These are phyloP conservation scores for Lepisosteus oculatus DNA, from an alignment of 2,113 vertebrate species.

Conservation along the genomic window DNA sequence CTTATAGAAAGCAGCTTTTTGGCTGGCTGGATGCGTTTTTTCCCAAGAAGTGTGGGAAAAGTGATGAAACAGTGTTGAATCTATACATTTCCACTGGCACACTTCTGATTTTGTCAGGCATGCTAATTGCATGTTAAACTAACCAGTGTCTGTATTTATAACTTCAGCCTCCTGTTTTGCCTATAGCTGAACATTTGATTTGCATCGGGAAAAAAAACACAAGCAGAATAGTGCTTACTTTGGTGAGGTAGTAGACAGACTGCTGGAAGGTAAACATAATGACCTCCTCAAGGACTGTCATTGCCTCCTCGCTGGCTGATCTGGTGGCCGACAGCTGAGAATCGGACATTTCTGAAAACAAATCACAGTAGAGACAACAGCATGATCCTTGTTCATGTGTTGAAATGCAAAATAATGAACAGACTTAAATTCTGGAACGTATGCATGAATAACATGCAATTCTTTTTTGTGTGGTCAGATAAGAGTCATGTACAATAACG, in stretches of 20 bases:
- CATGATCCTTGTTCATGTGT: no score
- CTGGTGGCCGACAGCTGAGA: conserved; percentile 48
- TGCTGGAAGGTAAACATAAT: conserved; percentile 75
- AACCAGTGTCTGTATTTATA: not conserved
- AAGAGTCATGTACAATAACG: no score
- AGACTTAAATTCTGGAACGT: no score
- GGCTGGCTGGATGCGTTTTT: no score
- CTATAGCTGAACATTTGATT: not conserved
- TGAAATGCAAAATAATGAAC: no score
- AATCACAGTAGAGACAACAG: not conserved
- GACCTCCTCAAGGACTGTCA: conserved; percentile 69
- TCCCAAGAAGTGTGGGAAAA: no score
- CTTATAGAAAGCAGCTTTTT: no score
- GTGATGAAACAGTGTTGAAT: not conserved
- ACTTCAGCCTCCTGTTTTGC: not conserved
- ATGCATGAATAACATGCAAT: no score
- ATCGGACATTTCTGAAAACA: conserved; percentile 51
- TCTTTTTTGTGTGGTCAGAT: no score
- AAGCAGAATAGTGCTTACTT: conserved; percentile 50
- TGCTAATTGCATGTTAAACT: conserved; percentile 27
- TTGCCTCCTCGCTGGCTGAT: conserved; percentile 62
- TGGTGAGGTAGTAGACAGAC: conserved; percentile 75
- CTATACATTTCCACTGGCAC: conserved; percentile 37
- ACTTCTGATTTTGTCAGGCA: conserved; percentile 44
- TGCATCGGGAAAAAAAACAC: not conserved